A percentile compares a stretch with the other conserved stretches of the same genome.
phyloP scores from a whole-genome alignment of 2,888 invertebrate species.

The Stenurella melanura region DNA sequence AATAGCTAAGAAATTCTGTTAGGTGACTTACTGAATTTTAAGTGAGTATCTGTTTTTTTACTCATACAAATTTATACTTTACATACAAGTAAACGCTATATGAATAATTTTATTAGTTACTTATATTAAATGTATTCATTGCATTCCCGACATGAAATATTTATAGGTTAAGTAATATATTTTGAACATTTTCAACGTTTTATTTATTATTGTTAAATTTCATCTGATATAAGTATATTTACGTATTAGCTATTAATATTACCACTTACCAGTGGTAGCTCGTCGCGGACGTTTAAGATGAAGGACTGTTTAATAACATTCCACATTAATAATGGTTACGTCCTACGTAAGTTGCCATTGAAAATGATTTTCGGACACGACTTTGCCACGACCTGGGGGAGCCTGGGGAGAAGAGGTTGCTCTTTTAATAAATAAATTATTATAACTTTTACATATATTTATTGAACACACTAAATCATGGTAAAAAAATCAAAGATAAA shows the following conservation, averaged over 20 bases:
- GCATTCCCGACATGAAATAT: conserved; percentile 35
- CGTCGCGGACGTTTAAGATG: neutral
- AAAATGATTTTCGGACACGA: too few species aligned
- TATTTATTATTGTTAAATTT: conserved; percentile 29
- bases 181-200: conserved; percentile 20
- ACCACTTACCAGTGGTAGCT: neutral
- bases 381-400: too few species aligned
- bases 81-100: conserved; percentile 30
- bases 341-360: too few species aligned
- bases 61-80: conserved; percentile 28
- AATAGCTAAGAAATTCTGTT: conserved; percentile 15
- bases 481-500: too few species aligned
- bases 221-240: conserved; percentile 12
- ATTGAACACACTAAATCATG: too few species aligned
- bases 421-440: too few species aligned
- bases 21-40: conserved; percentile 33
- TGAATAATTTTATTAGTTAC: conserved; percentile 37
- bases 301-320: neutral
- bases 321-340: too few species aligned
- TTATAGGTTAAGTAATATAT: conserved; percentile 28
- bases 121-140: conserved; percentile 28
- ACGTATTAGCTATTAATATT: conserved; percentile 9
- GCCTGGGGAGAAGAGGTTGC: too few species aligned
- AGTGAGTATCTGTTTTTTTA: conserved; percentile 26
- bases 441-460: too few species aligned